Base-by-base conservation (phyloP, 2,113 vertebrate species). In the Phrynosoma platyrhinos region DNA sequence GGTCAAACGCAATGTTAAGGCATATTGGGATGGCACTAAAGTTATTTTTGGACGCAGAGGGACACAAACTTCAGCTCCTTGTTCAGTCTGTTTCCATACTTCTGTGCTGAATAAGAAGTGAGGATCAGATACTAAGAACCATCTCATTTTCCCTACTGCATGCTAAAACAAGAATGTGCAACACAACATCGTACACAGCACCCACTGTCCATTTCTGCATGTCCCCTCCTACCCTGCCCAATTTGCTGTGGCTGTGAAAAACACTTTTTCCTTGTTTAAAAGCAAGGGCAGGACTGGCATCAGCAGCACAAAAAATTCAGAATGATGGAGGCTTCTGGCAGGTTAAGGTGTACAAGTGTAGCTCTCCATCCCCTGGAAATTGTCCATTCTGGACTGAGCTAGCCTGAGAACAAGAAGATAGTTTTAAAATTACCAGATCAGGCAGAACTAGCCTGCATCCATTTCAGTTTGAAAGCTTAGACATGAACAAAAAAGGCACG, bases 401-500 rank as follows among this genome's bases (percentile, higher is more conserved):
- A 78, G 12, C 75, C 71, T 71, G 81, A 68, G 76, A 82, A 30
- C 62, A 85, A n/a, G 75, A 52, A 79, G 47, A 32, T 40, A 69
- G 68, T 66, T 72, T 32, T 36, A 25, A 52, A 77, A 40, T 3
- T 25, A 55, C 75, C 25, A 58, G n/a, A 64, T 0, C 27, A 72
- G 85, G 36, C 23, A 42, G 12, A 87, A 69, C 66, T 85, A 23
- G 64, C 62, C 80, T 89, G 82, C 77, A 79, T 71, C 71, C 21
- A 76, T 85, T 52, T 66, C 84, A 88, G 53, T 75, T 88, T 80
- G 82, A 14, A 83, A 75, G 76, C 91, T 86, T 76, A 91, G 89
- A 69, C 91, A 88, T 71, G 83, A 90, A 79, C 62, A 71, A 87
- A 72, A 68, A 13, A 77, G 91, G 83, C 47, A 81, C 47, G 82